These are phyloP conservation scores for Tineola bisselliella DNA, from an alignment of 2,888 invertebrate species.

Conservation along the genomic window DNA sequence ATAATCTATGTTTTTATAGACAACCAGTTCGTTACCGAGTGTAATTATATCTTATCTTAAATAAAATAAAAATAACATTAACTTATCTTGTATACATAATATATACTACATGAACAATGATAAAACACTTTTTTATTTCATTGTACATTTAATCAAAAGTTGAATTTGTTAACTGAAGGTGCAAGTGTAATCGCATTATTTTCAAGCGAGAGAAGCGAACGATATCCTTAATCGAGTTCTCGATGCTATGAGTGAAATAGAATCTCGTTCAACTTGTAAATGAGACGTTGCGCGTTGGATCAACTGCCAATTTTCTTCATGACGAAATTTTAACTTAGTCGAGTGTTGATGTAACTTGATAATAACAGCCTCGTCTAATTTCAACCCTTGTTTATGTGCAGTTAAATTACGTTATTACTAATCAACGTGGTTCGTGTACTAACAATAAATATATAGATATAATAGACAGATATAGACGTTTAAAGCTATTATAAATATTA, in stretches of 20 bases:
- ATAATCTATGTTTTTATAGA: too few relatives aligned
- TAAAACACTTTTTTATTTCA: conserved; percentile 10
- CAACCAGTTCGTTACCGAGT: too few relatives aligned
- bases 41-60: too few relatives aligned
- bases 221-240: conserved; percentile 36
- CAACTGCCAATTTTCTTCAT: conserved; percentile 3
- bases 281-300: conserved; percentile 12
- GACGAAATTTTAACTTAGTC: conserved; percentile 10
- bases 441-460: not conserved
- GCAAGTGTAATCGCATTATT: conserved; percentile 34
- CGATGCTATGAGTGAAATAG: conserved; percentile 10
- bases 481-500: not conserved
- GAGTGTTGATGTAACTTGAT: conserved; percentile 9
- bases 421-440: not conserved
- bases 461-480: not conserved
- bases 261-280: conserved; percentile 13
- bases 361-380: not conserved
- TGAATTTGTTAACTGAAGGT: conserved; percentile 20
- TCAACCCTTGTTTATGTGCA: conserved; percentile 8
- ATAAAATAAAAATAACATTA: too few relatives aligned
- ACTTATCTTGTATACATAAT: conserved; percentile 16
- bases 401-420: not conserved
- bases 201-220: conserved; percentile 22
- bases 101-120: conserved; percentile 5
- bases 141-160: not conserved